Base-by-base conservation (phyloP, 2,113 vertebrate species). In the Plecturocebus donacophilus region DNA sequence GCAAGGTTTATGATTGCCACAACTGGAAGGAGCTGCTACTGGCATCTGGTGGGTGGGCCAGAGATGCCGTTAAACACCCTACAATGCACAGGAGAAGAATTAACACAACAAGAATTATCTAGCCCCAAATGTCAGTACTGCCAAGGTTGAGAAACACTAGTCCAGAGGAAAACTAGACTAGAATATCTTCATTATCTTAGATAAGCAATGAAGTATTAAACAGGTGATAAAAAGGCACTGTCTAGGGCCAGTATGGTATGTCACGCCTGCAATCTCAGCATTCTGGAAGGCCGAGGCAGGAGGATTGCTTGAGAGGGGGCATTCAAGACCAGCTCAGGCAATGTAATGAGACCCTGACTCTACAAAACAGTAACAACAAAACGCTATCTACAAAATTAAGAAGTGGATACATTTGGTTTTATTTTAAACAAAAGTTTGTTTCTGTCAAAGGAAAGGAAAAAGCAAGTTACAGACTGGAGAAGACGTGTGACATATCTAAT, bases 361-460 rank as follows among this genome's bases (percentile, higher is more conserved):
- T 61, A 61, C 58, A 61, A 61, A 61, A 11, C 58, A 61, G 5
- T 27, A 30, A 61, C 58, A 30, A 61, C 25, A 61, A 61, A 61
- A 61, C 5, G 23, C 75, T 61, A 12, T 76, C 40, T 68, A 87
- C 83, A 68, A 68, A 76, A 66, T 73, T 61, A 8, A 90, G 64
- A 30, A 45, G 25, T 54, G 4, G 25, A 45, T 80, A 38, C 2
- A 10, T 49, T 79, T 84, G 32, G 32, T 70, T 90, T 84, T 23
- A 0, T 91, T 61, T 49, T 61, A 75, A 95, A 75, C 66, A 45
- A 83, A 88, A 30, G 38, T 80, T 47, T 38, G 35, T 77, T 77
- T 38, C 35, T 90, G 38, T 93, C 56, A 77, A 86, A 85, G 38
- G 25, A 95, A 70, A 88, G 49, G 70, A 93, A 58, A 84, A 93